Conservation (phyloP, 2,113 vertebrate genomes). For the Phalacrocorax carbo region DNA sequence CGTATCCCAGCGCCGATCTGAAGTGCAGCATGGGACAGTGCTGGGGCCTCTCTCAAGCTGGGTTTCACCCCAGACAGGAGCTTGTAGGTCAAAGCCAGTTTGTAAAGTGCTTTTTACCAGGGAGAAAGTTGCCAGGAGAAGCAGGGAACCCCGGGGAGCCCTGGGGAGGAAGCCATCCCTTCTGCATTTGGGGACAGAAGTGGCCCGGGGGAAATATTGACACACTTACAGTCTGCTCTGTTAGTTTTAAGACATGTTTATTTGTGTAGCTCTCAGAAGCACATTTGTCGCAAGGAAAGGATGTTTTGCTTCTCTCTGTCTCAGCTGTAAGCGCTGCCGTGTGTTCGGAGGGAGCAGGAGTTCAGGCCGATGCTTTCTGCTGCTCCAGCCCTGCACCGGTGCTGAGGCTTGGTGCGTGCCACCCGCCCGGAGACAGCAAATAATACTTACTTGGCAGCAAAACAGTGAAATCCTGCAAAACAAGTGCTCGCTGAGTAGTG, state of each 20-base stretch:
- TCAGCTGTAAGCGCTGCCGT: background rate
- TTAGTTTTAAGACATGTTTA: background rate
- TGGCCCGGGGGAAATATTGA: background rate
- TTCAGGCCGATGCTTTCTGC: background rate
- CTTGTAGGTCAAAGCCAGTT: background rate
- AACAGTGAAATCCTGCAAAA: background rate
- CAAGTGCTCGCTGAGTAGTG: background rate
- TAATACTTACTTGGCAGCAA: background rate
- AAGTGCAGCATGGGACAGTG: background rate
- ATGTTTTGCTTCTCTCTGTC: background rate
- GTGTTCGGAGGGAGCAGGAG: background rate
- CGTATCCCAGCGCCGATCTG: background rate
- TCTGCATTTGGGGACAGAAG: background rate
- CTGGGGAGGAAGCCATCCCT: background rate
- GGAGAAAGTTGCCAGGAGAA: background rate
- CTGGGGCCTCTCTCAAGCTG: background rate
- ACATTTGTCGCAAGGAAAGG: background rate
- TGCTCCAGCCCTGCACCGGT: background rate
- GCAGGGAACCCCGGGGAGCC: rapidly evolving
- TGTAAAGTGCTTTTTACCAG: background rate
- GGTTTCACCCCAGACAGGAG: background rate
- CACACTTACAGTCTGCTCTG: background rate
- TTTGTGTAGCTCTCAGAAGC: background rate
- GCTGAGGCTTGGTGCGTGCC: background rate
- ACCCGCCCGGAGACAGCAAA: rapidly evolving